Percentiles rank a stretch among this genome's conserved stretches.
phyloP scores from a whole-genome alignment of 2,888 invertebrate genomes.

The Clusia tigrina region DNA sequence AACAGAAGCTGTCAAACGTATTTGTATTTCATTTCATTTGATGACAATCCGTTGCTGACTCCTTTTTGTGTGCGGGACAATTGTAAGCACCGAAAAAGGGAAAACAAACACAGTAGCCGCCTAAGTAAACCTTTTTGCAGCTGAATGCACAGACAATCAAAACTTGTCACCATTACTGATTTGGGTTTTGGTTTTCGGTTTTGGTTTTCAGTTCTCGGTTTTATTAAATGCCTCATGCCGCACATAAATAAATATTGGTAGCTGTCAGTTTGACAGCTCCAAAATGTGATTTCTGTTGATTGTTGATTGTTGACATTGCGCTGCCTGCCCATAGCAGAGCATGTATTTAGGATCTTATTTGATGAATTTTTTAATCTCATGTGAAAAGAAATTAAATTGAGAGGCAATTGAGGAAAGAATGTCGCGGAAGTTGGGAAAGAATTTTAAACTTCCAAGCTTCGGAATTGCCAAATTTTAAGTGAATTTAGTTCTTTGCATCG shows the following conservation, averaged over 20 bases:
- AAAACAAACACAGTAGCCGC: conserved; percentile 36
- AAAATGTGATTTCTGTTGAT: conserved; percentile 56
- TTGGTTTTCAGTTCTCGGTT: no score
- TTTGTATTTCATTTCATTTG: conserved; percentile 56
- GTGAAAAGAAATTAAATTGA: no score
- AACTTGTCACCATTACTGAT: conserved; percentile 22
- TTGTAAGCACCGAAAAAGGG: neutral
- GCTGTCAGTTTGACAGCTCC: conserved; percentile 55
- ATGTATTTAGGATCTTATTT: no score
- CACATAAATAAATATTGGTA: conserved; percentile 57
- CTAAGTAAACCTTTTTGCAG: conserved; percentile 46
- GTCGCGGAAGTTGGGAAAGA: no score
- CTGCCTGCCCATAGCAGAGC: no score
- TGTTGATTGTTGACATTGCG: conserved; percentile 57
- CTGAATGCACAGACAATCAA: conserved; percentile 21
- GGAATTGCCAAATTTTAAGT: no score
- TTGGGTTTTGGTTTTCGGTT: no score
- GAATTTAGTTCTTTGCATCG: no score
- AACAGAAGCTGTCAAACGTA: conserved; percentile 57
- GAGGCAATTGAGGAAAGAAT: no score
- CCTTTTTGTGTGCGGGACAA: neutral
- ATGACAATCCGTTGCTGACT: conserved; percentile 51
- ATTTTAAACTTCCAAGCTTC: no score
- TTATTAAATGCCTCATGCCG: no score
- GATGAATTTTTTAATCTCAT: no score